Evolutionary conservation across 2,113 vertebrate genomes (phyloP).

Genomic region (Synodontis membranacea): DNA sequence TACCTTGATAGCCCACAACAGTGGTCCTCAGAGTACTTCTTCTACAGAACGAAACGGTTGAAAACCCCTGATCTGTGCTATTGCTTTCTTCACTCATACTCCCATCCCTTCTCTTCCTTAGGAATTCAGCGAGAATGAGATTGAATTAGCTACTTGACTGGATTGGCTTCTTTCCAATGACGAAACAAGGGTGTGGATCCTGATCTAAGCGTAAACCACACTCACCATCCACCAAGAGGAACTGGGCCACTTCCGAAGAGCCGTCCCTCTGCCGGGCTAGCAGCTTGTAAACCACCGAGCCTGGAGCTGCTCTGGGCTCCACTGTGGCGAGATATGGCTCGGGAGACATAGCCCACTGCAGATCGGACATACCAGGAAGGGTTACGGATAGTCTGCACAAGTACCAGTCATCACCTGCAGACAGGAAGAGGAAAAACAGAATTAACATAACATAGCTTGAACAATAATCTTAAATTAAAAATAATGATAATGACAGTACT

Average conservation of each 20-base stretch:
- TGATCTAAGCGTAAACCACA: neutral
- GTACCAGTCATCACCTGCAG: slow-evolving; percentile 82
- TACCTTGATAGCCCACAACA: too few species aligned
- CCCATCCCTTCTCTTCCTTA: neutral
- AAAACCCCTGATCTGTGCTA: too few species aligned
- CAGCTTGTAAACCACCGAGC: slow-evolving; percentile 77
- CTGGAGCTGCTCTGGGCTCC: slow-evolving; percentile 72
- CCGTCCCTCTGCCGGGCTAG: slow-evolving; percentile 60
- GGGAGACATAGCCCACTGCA: slow-evolving; percentile 85
- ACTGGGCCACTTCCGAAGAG: slow-evolving; percentile 65
- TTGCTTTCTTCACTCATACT: neutral
- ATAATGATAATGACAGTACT: neutral
- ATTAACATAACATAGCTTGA: neutral
- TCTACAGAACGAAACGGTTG: too few species aligned
- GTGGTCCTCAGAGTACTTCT: too few species aligned
- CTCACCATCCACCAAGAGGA: slow-evolving; percentile 78
- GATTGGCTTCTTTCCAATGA: slow-evolving; percentile 19
- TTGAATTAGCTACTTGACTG: neutral
- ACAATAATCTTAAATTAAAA: neutral
- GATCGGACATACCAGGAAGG: slow-evolving; percentile 70
- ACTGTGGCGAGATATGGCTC: slow-evolving; percentile 79
- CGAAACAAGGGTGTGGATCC: neutral
- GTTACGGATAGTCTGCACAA: slow-evolving; percentile 78
- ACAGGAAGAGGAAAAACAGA: slow-evolving; percentile 31
- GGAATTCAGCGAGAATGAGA: slow-evolving; percentile 9